Percentiles rank a stretch among this genome's conserved stretches.
Conservation (phyloP, 2,797 vertebrate species). For the Sebastes trivittatus region DNA sequence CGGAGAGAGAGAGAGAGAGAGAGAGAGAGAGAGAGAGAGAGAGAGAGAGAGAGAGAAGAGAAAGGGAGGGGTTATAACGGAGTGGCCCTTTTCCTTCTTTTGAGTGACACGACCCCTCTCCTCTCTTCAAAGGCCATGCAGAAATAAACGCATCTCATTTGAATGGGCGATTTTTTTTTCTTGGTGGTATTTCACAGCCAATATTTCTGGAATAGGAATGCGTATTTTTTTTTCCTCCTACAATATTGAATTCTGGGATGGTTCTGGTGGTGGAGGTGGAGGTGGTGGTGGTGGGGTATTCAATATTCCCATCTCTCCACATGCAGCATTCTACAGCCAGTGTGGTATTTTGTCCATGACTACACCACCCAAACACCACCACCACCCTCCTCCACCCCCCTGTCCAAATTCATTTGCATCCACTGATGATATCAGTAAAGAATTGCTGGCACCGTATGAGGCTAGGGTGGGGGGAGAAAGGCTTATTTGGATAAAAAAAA, state of each 20-base stretch:
- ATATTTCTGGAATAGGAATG: constrained; percentile 72
- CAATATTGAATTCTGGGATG: constrained; percentile 72
- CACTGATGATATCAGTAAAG: constrained; percentile 85
- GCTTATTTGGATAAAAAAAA: constrained; percentile 77
- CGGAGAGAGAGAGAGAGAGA: constrained; percentile 51
- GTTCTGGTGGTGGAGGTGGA: constrained; percentile 66
- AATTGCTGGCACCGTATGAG: constrained; percentile 79
- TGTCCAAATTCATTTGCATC: constrained; percentile 84
- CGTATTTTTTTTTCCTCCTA: constrained; percentile 41
- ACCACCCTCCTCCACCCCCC: constrained; percentile 7
- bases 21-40: constrained; percentile 50
- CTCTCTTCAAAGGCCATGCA: constrained; percentile 84
- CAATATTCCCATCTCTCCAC: constrained; percentile 75
- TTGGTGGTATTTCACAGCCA: constrained; percentile 69
- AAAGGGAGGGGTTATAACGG: constrained; percentile 59
- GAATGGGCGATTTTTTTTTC: constrained; percentile 72
- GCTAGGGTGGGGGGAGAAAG: constrained; percentile 57
- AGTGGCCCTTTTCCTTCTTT: constrained; percentile 79
- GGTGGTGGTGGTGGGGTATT: constrained; percentile 59
- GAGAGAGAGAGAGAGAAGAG: constrained; percentile 16
- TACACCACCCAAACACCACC: constrained; percentile 36
- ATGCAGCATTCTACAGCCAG: constrained; percentile 72
- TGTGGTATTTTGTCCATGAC: constrained; percentile 77
- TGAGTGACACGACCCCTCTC: constrained; percentile 86
- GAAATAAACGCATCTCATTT: constrained; percentile 81